A percentile compares a stretch with the other conserved stretches of the same genome.
phyloP scores from a whole-genome alignment of 2,888 invertebrate species.

The Apotomis turbidana region DNA sequence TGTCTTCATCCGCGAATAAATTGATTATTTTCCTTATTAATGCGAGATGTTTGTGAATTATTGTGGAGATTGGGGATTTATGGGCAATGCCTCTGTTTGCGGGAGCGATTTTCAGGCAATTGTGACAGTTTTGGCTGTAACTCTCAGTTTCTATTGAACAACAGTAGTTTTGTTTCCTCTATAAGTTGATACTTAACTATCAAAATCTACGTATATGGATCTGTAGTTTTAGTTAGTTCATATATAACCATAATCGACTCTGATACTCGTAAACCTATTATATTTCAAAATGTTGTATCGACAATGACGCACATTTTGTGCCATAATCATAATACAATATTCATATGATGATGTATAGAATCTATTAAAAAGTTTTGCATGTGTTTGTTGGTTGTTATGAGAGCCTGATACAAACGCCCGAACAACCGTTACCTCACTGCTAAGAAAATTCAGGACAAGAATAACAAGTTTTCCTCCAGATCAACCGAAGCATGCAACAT shows the following conservation, averaged over 20 bases:
- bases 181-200: not conserved
- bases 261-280: no score
- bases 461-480: slow-evolving; percentile 21
- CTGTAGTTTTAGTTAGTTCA: no score
- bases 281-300: no score
- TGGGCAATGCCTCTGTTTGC: slow-evolving; percentile 7
- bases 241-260: no score
- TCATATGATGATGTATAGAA: no score
- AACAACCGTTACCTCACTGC: not conserved
- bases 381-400: no score
- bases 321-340: no score
- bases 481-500: slow-evolving; percentile 24
- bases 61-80: slow-evolving; percentile 22
- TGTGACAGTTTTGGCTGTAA: not conserved
- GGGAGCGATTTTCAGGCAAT: slow-evolving; percentile 5
- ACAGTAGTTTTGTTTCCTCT: not conserved
- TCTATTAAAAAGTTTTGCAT: no score
- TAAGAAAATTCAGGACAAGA: slow-evolving; percentile 18
- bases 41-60: slow-evolving; percentile 34
- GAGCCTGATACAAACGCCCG: not conserved
- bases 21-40: slow-evolving; percentile 42
- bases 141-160: not conserved
- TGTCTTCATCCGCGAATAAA: slow-evolving; percentile 66
- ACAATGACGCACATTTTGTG: no score
- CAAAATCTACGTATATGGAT: no score